Conservation (phyloP, 2,113 vertebrate genomes). For the Zapus hudsonius region DNA sequence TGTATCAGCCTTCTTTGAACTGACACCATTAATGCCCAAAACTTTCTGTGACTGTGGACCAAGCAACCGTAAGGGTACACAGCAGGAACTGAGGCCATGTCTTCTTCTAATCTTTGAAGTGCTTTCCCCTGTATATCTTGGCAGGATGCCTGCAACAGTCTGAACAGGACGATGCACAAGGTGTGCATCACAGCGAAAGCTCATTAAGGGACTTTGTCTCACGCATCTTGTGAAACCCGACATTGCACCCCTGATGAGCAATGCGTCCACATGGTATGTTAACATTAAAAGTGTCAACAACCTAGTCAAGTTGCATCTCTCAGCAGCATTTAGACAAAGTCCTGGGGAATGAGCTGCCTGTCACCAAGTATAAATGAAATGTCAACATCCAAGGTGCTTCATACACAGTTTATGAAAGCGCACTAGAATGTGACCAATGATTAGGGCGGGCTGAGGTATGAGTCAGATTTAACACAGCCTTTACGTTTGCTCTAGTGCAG, state of each 20-base stretch:
- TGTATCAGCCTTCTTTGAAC: slow-evolving; percentile 59
- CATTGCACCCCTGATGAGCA: slow-evolving; percentile 83
- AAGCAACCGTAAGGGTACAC: slow-evolving; percentile 76
- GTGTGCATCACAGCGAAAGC: slow-evolving; percentile 81
- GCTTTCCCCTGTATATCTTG: slow-evolving; percentile 82
- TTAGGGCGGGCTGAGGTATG: not conserved
- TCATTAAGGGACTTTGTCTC: slow-evolving; percentile 85
- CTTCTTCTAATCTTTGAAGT: slow-evolving; percentile 65
- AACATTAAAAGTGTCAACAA: slow-evolving; percentile 83
- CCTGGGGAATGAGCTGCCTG: slow-evolving; percentile 74
- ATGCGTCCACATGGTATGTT: slow-evolving; percentile 80
- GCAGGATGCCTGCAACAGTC: slow-evolving; percentile 83
- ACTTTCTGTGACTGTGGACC: slow-evolving; percentile 72
- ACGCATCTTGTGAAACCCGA: slow-evolving; percentile 79
- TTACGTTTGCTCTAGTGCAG: not conserved
- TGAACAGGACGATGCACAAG: slow-evolving; percentile 82
- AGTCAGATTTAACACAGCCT: not conserved
- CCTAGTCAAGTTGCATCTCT: slow-evolving; percentile 82
- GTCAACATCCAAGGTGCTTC: slow-evolving; percentile 71
- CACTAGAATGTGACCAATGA: slow-evolving; percentile 48
- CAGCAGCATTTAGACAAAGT: slow-evolving; percentile 73
- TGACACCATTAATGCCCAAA: slow-evolving; percentile 75
- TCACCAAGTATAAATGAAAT: slow-evolving; percentile 78
- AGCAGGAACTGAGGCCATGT: slow-evolving; percentile 59
- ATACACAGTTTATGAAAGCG: slow-evolving; percentile 65